phyloP scores from a whole-genome alignment of 2,113 vertebrate genomes.

The Eira barbara region DNA sequence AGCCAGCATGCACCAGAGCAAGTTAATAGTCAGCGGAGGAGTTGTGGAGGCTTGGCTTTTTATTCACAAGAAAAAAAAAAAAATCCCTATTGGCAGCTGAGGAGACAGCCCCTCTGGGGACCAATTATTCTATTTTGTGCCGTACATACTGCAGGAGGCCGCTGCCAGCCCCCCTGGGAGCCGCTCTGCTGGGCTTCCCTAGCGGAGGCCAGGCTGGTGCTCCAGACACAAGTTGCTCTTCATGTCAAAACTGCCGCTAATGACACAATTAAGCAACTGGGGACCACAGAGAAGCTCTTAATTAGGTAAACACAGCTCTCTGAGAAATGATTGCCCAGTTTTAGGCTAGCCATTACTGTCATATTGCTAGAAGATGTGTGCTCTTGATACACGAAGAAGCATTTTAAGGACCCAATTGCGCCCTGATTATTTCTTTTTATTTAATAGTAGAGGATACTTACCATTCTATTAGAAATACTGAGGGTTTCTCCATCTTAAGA shows the following conservation, averaged over 20 bases:
- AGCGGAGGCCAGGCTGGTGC: constrained; percentile 63
- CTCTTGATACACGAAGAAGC: constrained; percentile 27
- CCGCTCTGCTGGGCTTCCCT: constrained; percentile 67
- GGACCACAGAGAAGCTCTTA: constrained; percentile 84
- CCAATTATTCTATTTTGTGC: constrained; percentile 88
- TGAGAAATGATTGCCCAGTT: constrained; percentile 62
- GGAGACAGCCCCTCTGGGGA: constrained; percentile 81
- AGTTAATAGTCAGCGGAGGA: constrained; percentile 57
- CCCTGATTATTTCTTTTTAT: background rate
- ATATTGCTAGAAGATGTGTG: constrained; percentile 61
- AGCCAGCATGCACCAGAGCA: background rate
- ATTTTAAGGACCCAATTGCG: constrained; percentile 45
- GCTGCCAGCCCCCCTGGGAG: constrained; percentile 68
- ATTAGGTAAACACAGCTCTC: constrained; percentile 84
- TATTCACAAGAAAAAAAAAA: constrained; percentile 61
- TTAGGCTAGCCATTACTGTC: constrained; percentile 70
- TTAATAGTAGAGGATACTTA: background rate
- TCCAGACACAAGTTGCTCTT: constrained; percentile 76
- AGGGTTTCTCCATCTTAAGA: background rate
- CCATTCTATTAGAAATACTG: background rate
- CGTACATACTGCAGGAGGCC: constrained; percentile 65
- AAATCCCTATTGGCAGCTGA: constrained; percentile 81
- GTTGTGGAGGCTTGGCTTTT: constrained; percentile 73
- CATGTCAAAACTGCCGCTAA: constrained; percentile 84
- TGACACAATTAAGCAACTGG: constrained; percentile 84